phyloP scores from a whole-genome alignment of 2,888 invertebrate species.

The Tachystola acroxantha region DNA sequence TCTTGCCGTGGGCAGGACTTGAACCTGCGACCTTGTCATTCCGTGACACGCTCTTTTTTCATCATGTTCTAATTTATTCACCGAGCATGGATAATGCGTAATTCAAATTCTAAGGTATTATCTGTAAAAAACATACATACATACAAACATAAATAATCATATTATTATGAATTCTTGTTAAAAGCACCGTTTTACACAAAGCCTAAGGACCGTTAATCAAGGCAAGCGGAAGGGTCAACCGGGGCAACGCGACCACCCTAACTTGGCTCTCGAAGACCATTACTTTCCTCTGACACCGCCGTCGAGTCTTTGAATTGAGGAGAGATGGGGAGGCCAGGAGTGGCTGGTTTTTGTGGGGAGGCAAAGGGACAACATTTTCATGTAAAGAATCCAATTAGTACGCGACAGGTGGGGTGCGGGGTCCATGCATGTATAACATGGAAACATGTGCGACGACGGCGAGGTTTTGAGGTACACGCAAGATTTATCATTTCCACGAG shows the following conservation, averaged over 20 bases:
- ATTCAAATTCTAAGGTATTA: too few relatives aligned
- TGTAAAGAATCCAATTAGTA: slow-evolving; percentile 66
- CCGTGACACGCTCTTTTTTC: too few relatives aligned
- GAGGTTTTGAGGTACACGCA: slow-evolving; percentile 32
- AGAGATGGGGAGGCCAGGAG: slow-evolving; percentile 25
- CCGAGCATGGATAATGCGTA: too few relatives aligned
- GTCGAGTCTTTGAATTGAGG: slow-evolving; percentile 15
- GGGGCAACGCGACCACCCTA: slow-evolving; percentile 24
- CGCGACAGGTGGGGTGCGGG: slow-evolving; percentile 46
- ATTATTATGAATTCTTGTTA: slow-evolving; percentile 47
- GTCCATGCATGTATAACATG: slow-evolving; percentile 36
- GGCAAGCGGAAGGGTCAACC: slow-evolving; percentile 48
- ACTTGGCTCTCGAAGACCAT: slow-evolving; percentile 23
- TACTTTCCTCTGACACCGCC: slow-evolving; percentile 16
- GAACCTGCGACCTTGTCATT: too few relatives aligned
- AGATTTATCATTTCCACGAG: not conserved
- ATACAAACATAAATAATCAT: too few relatives aligned
- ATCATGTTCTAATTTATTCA: too few relatives aligned
- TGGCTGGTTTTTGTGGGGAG: slow-evolving; percentile 27
- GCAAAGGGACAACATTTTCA: slow-evolving; percentile 50
- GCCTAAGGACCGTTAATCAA: slow-evolving; percentile 52
- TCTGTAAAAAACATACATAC: too few relatives aligned
- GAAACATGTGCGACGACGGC: slow-evolving; percentile 35
- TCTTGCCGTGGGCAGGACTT: too few relatives aligned
- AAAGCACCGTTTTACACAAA: slow-evolving; percentile 40